Conservation (phyloP, 2,113 vertebrate species). For the Odocoileus hemionus region DNA sequence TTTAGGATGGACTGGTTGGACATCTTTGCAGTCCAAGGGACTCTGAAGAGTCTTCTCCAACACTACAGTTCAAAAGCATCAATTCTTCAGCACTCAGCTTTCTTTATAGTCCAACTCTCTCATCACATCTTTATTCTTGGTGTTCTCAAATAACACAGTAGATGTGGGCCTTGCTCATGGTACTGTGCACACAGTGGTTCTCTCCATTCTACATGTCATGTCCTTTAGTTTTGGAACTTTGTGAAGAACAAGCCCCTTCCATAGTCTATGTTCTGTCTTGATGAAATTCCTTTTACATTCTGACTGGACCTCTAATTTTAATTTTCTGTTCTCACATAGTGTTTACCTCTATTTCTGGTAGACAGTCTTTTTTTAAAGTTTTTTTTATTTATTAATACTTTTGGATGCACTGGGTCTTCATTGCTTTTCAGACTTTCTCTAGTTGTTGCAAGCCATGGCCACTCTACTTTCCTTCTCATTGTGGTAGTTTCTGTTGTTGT, state of each 20-base stretch:
- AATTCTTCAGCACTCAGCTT: neutral
- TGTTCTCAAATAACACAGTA: neutral
- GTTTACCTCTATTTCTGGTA: neutral
- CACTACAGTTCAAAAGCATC: neutral
- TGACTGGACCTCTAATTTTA: neutral
- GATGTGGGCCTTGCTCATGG: neutral
- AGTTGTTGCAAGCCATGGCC: neutral
- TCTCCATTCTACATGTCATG: neutral
- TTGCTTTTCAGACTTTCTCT: neutral
- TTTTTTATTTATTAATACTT: neutral
- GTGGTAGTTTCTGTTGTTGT: neutral
- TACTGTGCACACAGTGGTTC: neutral
- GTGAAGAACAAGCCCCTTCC: neutral
- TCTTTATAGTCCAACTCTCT: neutral
- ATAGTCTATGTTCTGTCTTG: neutral
- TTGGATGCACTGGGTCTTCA: neutral
- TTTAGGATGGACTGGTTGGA: neutral
- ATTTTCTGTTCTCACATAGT: neutral
- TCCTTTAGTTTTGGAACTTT: neutral
- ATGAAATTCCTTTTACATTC: neutral
- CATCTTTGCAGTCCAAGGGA: neutral
- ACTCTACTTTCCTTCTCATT: neutral
- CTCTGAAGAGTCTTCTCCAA: neutral
- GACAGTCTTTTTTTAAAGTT: neutral
- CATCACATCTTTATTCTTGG: neutral